Base-by-base conservation (phyloP, 2,888 invertebrate genomes). In the Steromphala cineraria region DNA sequence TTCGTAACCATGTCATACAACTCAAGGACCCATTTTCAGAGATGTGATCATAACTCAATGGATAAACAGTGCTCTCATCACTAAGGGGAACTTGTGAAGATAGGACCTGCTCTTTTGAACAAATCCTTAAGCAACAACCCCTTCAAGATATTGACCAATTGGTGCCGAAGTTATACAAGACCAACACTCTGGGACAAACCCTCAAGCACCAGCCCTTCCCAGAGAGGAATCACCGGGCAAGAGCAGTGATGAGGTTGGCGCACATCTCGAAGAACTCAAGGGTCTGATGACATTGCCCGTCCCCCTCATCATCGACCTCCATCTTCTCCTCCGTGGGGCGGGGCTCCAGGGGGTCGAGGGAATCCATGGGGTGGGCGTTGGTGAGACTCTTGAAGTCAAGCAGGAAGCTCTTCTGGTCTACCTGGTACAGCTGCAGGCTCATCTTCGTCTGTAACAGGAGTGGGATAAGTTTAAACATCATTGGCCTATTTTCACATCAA, bases 261-360 rank as follows among this genome's bases (percentile, higher is more conserved):
- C 99, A 99, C 98, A 99, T 99, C 95, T 99, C 99, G 92, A 99
- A 99, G 95, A 99, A 99, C 94, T 99, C 99, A 97, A 99, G 98
- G 0, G 99, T 99, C 94, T 98, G 98, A 92, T 99, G 98, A 0
- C 97, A 82, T 79, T 84, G 84, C 15, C 84, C 81, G 17, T 80
- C 78, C 3, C 80, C 80, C 2, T 88, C 87, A 7, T 87, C 87
- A 82, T 91, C 90, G 5, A 88, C 81, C 17, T 91, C 91, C 90
- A 91, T 91, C 75, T 88, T 89, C 24, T 92, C 92, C 74, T 89
- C 90, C 87, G 87, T 74, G 78, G 83, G 81, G n/a, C 62, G 75
- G 36, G 75, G 28, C 17, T 78, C 67, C 2, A 78, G 79, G 53
- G 55, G 78, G 5, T 31, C 19, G 2, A 31, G 36, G 62, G 40